phyloP scores from a whole-genome alignment of 2,888 invertebrate genomes.

The Eupithecia exiguata region DNA sequence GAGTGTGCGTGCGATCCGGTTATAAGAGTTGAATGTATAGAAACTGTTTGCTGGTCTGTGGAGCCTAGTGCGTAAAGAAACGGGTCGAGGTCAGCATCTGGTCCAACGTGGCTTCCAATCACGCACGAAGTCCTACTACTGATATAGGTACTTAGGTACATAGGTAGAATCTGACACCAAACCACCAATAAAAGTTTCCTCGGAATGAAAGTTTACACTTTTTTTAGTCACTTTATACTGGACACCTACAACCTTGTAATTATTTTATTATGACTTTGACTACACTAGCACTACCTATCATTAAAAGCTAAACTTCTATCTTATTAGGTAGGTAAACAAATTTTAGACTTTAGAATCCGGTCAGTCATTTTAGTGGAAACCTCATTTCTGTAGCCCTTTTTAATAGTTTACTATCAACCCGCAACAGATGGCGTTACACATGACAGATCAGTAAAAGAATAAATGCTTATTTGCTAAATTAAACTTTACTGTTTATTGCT shows the following conservation, averaged over 20 bases:
- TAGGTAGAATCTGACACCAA: not conserved
- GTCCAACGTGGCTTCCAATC: constrained; percentile 34
- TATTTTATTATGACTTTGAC: too few species aligned
- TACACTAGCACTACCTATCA: too few species aligned
- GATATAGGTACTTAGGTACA: not conserved
- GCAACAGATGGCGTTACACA: not conserved
- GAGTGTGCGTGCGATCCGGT: constrained; percentile 59
- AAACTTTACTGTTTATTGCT: not conserved
- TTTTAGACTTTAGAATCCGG: too few species aligned
- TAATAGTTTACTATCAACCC: not conserved
- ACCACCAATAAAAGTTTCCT: too few species aligned
- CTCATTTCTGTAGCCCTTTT: not conserved
- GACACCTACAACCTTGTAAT: too few species aligned
- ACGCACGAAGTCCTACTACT: not conserved
- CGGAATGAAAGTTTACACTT: too few species aligned
- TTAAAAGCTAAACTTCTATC: too few species aligned
- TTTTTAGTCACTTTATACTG: too few species aligned
- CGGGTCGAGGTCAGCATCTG: constrained; percentile 57
- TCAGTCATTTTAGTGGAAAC: too few species aligned
- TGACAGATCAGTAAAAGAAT: not conserved
- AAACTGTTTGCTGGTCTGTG: constrained; percentile 21
- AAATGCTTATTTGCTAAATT: not conserved
- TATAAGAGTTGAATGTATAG: constrained; percentile 42
- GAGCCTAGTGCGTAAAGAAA: constrained; percentile 42
- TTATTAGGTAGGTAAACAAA: too few species aligned